phyloP scores from a whole-genome alignment of 2,888 invertebrate genomes.

The Acronicta aceris region DNA sequence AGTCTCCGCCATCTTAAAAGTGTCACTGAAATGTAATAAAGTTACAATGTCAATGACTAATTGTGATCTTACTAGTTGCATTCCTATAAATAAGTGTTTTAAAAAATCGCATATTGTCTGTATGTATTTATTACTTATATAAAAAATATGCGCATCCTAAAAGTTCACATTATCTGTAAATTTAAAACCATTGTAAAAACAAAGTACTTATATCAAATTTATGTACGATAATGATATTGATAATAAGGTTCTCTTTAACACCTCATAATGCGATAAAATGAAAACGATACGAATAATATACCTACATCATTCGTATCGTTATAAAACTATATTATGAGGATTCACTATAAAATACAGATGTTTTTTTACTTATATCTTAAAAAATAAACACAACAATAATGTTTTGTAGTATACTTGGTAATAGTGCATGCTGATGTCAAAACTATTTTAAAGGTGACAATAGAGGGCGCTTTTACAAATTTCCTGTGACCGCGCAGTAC shows the following conservation, averaged over 20 bases:
- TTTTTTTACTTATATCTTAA: too few relatives aligned
- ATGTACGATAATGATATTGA: constrained; percentile 13
- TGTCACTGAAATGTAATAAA: constrained; percentile 75
- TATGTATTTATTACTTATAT: not conserved
- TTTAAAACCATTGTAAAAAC: constrained; percentile 3
- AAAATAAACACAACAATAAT: too few relatives aligned
- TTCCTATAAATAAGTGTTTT: not conserved
- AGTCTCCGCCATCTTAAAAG: constrained; percentile 76
- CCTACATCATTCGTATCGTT: too few relatives aligned
- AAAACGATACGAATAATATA: constrained; percentile 13
- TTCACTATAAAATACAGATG: not conserved
- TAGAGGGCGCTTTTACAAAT: constrained; percentile 40
- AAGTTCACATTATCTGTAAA: constrained; percentile 3
- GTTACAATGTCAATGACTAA: constrained; percentile 15
- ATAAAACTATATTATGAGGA: constrained; percentile 1
- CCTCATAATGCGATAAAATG: constrained; percentile 14
- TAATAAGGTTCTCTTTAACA: constrained; percentile 2
- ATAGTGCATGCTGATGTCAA: too few relatives aligned
- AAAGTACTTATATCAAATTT: constrained; percentile 7
- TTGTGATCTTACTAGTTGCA: not conserved
- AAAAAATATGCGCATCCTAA: not conserved
- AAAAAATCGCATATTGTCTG: too few relatives aligned
- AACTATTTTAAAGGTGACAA: constrained; percentile 2
- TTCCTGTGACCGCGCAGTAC: constrained; percentile 1
- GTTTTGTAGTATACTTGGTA: too few relatives aligned